Percentiles rank a stretch among this genome's conserved stretches.
Conservation (phyloP, 2,113 vertebrate species). For the Amblyopsis rosae region DNA sequence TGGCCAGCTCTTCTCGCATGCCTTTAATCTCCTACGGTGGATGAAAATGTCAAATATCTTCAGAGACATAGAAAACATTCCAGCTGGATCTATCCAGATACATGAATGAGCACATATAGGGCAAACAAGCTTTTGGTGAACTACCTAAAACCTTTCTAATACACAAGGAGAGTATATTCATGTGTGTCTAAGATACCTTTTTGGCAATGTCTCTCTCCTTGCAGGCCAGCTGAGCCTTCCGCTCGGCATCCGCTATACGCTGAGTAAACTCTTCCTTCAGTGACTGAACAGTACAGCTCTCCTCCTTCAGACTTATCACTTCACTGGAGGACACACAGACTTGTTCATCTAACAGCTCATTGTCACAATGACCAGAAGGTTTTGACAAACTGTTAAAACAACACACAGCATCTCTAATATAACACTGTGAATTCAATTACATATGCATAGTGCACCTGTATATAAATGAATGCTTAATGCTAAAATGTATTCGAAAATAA, state of each 20-base stretch:
- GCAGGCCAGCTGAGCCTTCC: constrained; percentile 93
- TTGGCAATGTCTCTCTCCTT: constrained; percentile 95
- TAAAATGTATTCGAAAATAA: no score
- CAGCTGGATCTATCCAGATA: background rate
- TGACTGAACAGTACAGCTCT: constrained; percentile 89
- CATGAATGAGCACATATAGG: background rate
- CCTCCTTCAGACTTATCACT: constrained; percentile 89
- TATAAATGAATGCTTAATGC: no score
- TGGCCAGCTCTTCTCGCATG: constrained; percentile 90
- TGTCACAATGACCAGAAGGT: constrained; percentile 1
- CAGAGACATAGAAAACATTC: background rate
- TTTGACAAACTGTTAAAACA: background rate
- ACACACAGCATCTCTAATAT: background rate
- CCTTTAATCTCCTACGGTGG: constrained; percentile 87
- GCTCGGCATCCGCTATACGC: constrained; percentile 94
- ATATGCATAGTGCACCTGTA: no score
- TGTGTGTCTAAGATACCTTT: constrained; percentile 80
- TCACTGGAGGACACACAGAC: constrained; percentile 79
- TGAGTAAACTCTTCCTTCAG: constrained; percentile 96
- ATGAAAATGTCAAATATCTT: background rate
- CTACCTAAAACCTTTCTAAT: background rate
- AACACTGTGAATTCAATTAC: background rate
- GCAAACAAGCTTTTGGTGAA: background rate
- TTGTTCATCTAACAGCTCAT: constrained; percentile 19
- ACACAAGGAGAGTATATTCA: background rate